These are phyloP conservation scores for Neodiprion lecontei DNA, from an alignment of 1,140 invertebrate genomes.

Conservation along the genomic window DNA sequence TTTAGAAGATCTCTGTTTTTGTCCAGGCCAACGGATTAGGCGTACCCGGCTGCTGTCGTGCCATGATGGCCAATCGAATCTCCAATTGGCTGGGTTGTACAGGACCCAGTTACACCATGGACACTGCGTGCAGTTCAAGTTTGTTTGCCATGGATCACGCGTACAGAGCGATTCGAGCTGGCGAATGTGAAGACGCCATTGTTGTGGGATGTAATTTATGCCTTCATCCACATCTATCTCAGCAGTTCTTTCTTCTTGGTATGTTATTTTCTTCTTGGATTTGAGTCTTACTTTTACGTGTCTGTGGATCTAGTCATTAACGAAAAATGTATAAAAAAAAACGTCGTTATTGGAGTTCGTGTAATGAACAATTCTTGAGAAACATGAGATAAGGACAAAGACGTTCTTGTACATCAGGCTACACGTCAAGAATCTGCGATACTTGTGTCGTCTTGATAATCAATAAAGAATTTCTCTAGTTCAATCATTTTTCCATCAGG, in stretches of 20 bases:
- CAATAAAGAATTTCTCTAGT: conserved; percentile 42
- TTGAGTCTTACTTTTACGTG: no score
- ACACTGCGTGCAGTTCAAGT: conserved; percentile 88
- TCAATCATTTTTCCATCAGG: conserved; percentile 65
- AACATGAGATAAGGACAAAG: no score
- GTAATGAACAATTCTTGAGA: no score
- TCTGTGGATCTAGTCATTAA: no score
- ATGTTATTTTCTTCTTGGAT: neutral
- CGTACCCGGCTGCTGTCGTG: conserved; percentile 69
- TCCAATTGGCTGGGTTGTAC: conserved; percentile 72
- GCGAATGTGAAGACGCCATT: conserved; percentile 81
- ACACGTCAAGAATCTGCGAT: no score
- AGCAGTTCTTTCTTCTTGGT: conserved; percentile 68
- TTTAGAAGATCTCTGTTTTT: neutral
- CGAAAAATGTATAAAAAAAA: neutral
- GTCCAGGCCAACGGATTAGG: neutral
- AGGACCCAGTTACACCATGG: conserved; percentile 78
- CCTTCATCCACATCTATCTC: conserved; percentile 77
- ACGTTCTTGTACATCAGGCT: no score
- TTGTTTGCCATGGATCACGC: conserved; percentile 81
- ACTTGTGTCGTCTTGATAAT: neutral
- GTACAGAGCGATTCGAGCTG: conserved; percentile 72
- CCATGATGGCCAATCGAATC: conserved; percentile 87
- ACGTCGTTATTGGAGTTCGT: neutral
- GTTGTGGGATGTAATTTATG: conserved; percentile 80